Evolutionary conservation across 2,113 vertebrate genomes (phyloP), one percentile per base, ranked within the genome.

Genomic region (Paraplagusia blochii): DNA sequence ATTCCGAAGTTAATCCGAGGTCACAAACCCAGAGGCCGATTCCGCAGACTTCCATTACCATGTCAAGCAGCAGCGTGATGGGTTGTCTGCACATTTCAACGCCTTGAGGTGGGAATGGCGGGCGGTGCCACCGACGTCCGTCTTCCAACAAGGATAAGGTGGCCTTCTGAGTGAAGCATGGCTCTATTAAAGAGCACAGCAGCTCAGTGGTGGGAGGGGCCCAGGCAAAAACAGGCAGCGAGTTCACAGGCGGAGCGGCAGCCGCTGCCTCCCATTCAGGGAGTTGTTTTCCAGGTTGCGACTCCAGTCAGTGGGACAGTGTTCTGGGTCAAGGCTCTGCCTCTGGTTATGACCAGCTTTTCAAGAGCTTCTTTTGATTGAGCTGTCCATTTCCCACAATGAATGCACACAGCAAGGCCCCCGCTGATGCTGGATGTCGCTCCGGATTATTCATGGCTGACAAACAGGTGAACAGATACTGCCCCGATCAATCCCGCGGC

Each of bases 401-500:
- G 70, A 79, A 81, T 82, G 74, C 66, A 46, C 10, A 22, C 62
- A 66, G 82, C 89, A 85, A 86, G 87, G 86, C 80, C 86, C 72
- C 76, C 4, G 64, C 79, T 69, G 50, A 76, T 65, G 77, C 79
- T 18, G 66, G 71, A 76, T 79, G 81, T 83, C 82, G 68, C 81
- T 88, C 80, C 74, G 80, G 83, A 90, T 86, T 86, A 86, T 86
- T 89, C 82, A 90, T 87, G 85, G 83, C 77, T 83, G 85, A 82
- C 79, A 86, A 85, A 83, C 83, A 79, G 71, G 72, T 58, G 58
- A 65, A 61, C 74, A 80, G 76, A 80, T 80, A 78, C 69, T n/a
- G 69, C 69, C 67, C 86, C 79, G 83, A 90, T 90, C 86, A 87
- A 82, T 88, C 82, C 68, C 19, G 67, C 44, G 22, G 52, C 60